phyloP scores from a whole-genome alignment of 2,113 vertebrate genomes.

The Campylomormyrus numenius region DNA sequence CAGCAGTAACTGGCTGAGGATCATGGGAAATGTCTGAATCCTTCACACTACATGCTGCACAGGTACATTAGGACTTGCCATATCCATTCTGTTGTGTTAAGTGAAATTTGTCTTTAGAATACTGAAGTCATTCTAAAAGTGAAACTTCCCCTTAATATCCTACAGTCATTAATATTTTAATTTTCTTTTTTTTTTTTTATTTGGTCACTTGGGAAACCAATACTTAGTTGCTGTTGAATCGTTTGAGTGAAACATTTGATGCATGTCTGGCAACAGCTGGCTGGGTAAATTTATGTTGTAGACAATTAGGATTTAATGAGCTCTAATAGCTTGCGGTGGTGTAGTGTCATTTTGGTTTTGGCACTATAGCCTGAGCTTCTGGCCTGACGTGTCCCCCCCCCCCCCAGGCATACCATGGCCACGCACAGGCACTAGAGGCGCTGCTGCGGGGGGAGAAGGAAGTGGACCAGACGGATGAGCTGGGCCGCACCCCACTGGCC shows the following conservation, averaged over 20 bases:
- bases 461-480: slow-evolving; percentile 82
- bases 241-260: neutral
- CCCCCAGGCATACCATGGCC: slow-evolving; percentile 88
- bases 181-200: neutral
- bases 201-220: neutral
- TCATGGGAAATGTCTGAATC: neutral
- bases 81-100: neutral
- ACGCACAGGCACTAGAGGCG: slow-evolving; percentile 86
- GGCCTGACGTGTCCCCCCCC: neutral
- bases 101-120: neutral
- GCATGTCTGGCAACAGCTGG: neutral
- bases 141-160: neutral
- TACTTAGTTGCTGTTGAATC: neutral
- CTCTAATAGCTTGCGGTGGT: neutral
- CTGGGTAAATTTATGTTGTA: neutral
- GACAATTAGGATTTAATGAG: neutral
- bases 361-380: neutral
- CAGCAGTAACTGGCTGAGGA: neutral
- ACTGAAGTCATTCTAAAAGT: neutral
- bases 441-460: slow-evolving; percentile 77
- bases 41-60: neutral
- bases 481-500: slow-evolving; percentile 80
- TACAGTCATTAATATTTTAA: neutral
- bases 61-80: neutral
- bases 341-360: neutral